phyloP scores from a whole-genome alignment of 2,113 vertebrate species.

The Hippocampus comes region DNA sequence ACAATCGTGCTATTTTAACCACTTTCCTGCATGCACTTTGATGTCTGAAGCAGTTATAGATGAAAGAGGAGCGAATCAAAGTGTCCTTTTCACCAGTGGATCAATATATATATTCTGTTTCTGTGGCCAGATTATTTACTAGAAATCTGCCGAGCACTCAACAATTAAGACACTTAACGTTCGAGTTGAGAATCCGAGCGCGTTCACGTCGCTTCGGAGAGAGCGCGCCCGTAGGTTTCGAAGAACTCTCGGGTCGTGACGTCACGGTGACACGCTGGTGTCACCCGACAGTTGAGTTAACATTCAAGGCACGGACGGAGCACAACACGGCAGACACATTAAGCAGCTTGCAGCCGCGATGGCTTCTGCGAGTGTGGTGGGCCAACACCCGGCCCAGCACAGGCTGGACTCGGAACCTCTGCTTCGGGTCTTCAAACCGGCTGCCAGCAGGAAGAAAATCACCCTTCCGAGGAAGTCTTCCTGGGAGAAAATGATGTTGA shows the following conservation, averaged over 20 bases:
- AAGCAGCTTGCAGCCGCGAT: slow-evolving; percentile 51
- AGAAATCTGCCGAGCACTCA: no score
- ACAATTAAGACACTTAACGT: background rate
- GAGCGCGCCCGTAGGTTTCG: slow-evolving; percentile 46
- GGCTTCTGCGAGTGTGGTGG: slow-evolving; percentile 78
- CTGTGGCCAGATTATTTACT: no score
- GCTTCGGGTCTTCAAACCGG: slow-evolving; percentile 63
- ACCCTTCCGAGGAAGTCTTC: slow-evolving; percentile 41
- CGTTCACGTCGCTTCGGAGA: slow-evolving; percentile 52
- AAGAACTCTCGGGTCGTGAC: slow-evolving; percentile 19
- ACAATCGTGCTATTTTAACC: no score
- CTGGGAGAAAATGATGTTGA: slow-evolving; percentile 53
- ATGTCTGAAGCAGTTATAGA: no score
- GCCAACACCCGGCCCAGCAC: slow-evolving; percentile 69
- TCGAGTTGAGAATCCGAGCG: slow-evolving; percentile 36
- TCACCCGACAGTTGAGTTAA: slow-evolving; percentile 56
- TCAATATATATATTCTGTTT: no score
- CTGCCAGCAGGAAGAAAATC: slow-evolving; percentile 57
- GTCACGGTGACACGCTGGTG: slow-evolving; percentile 55
- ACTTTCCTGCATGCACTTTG: no score
- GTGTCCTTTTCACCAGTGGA: no score
- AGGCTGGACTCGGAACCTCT: slow-evolving; percentile 69
- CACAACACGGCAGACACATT: slow-evolving; percentile 27
- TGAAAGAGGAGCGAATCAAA: no score
- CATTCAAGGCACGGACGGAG: slow-evolving; percentile 48